Conservation (phyloP, 2,113 vertebrate species). For the Myanophis thanlyinensis region DNA sequence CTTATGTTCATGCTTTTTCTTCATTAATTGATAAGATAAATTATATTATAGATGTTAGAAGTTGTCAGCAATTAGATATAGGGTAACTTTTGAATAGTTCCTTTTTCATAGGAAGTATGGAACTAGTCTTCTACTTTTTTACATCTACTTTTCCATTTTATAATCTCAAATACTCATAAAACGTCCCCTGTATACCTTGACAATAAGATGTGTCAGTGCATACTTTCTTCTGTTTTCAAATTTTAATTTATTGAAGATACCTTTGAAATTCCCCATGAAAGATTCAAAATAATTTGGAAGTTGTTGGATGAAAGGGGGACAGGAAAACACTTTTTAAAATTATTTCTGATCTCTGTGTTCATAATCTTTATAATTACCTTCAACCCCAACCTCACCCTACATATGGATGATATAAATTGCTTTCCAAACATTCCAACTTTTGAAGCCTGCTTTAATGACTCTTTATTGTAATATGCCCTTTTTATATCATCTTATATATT, state of each 20-base stretch:
- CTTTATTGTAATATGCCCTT: background rate
- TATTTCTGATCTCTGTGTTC: background rate
- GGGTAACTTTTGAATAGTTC: background rate
- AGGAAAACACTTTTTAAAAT: background rate
- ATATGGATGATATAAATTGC: background rate
- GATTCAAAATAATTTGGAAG: background rate
- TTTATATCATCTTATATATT: background rate
- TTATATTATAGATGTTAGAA: conserved; percentile 11
- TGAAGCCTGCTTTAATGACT: too few species aligned
- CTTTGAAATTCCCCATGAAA: background rate
- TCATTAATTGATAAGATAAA: conserved; percentile 44
- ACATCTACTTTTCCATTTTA: background rate
- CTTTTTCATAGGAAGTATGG: conserved; percentile 7
- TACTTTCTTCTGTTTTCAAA: background rate
- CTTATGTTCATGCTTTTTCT: conserved; percentile 51
- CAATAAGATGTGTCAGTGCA: background rate
- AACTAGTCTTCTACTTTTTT: background rate
- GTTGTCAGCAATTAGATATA: conserved; percentile 32
- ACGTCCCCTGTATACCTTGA: background rate
- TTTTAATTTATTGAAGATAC: background rate
- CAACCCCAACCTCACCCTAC: background rate
- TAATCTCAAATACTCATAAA: background rate
- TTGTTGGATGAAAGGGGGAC: background rate
- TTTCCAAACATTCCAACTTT: background rate
- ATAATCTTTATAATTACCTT: too few species aligned